Evolutionary conservation across 2,113 vertebrate genomes (phyloP).

Genomic region (Ellobius talpinus): DNA sequence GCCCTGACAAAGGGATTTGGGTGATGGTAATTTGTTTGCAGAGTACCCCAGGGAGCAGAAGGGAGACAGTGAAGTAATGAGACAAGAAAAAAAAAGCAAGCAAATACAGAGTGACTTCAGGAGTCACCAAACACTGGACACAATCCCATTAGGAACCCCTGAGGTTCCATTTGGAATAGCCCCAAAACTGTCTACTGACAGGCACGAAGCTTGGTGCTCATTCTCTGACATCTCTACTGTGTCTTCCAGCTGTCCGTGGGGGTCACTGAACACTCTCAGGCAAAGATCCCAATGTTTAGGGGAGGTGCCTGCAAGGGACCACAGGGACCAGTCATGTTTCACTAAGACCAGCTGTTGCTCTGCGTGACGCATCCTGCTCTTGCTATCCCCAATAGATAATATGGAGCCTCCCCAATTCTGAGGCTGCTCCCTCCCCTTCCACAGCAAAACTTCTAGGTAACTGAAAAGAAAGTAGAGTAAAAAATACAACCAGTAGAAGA

Average conservation of each 20-base stretch:
- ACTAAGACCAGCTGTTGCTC: background rate
- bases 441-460: background rate
- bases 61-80: background rate
- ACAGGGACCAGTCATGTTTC: background rate
- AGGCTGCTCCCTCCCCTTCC: background rate
- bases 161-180: background rate
- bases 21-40: background rate
- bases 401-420: background rate
- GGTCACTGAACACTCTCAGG: background rate
- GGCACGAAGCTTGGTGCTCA: background rate
- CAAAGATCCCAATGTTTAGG: background rate
- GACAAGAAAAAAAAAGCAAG: background rate
- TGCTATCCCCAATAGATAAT: background rate
- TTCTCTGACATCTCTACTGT: background rate
- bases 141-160: rapidly evolving
- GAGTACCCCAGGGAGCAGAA: background rate
- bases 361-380: background rate
- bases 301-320: background rate
- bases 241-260: background rate
- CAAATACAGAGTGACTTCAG: background rate
- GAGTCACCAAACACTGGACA: background rate
- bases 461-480: background rate
- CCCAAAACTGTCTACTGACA: background rate
- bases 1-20: background rate
- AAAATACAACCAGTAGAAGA: background rate